Percentiles rank a stretch among this genome's conserved stretches.
Conservation (phyloP, 92 coral and sea anemone species). For the Heteractis magnifica region DNA sequence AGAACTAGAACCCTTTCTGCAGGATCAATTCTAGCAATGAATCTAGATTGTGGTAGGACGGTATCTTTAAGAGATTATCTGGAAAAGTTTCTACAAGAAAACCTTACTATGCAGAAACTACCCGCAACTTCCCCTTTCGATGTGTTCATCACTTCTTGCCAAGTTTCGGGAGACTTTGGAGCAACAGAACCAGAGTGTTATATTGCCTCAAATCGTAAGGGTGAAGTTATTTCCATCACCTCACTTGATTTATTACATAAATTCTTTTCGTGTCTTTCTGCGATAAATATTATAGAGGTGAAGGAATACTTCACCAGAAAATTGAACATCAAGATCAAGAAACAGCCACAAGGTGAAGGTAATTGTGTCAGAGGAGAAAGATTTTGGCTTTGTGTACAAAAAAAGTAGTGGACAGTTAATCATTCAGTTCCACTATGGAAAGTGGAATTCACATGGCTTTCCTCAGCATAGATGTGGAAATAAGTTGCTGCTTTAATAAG, state of each 20-base stretch:
- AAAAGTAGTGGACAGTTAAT: conserved; percentile 15
- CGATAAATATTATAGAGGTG: conserved; percentile 37
- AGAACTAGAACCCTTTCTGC: conserved; percentile 9
- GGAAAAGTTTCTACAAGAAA: conserved; percentile 38
- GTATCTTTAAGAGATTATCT: conserved; percentile 25
- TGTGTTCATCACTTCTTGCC: conserved; percentile 20
- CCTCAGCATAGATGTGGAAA: neutral
- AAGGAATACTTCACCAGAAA: conserved; percentile 24
- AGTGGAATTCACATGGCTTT: conserved; percentile 17
- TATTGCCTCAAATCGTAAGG: conserved; percentile 44
- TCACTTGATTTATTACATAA: conserved; percentile 49
- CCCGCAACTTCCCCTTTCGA: conserved; percentile 46
- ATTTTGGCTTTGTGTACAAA: conserved; percentile 42
- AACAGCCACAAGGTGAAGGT: conserved; percentile 6
- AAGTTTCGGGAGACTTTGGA: conserved; percentile 27
- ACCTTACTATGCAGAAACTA: conserved; percentile 44
- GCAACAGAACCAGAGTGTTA: conserved; percentile 40
- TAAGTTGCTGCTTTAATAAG: neutral
- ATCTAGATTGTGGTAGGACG: conserved; percentile 37
- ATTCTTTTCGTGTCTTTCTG: conserved; percentile 42
- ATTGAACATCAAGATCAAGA: conserved; percentile 28
- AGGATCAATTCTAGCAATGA: conserved; percentile 27
- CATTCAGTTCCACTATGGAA: no score
- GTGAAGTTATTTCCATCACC: conserved; percentile 61
- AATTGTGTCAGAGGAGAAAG: conserved; percentile 24